phyloP scores from a whole-genome alignment of 1,140 invertebrate species.

The Venturia canescens region DNA sequence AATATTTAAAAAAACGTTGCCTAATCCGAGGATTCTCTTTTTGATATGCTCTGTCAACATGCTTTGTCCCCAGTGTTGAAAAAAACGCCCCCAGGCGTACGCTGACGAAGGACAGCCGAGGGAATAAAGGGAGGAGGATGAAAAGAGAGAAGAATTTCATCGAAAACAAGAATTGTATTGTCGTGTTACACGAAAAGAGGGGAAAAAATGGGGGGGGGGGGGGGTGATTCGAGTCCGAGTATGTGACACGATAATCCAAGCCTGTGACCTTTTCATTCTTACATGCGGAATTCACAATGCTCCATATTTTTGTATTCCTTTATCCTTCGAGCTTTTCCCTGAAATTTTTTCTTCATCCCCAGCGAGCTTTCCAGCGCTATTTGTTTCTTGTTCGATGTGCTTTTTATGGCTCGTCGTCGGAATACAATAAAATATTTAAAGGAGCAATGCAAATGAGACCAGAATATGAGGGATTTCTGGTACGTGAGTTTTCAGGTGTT shows the following conservation, averaged over 20 bases:
- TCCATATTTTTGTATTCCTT: not conserved
- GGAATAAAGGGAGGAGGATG: too few species aligned
- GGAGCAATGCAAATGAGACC: too few species aligned
- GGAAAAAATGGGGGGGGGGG: not conserved
- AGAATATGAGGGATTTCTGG: too few species aligned
- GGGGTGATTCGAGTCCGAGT: slow-evolving; percentile 9
- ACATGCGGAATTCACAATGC: not conserved
- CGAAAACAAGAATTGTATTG: not conserved
- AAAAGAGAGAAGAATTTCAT: not conserved
- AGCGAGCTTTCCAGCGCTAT: too few species aligned
- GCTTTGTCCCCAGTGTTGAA: not conserved
- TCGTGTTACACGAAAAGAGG: slow-evolving; percentile 24
- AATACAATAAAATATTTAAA: too few species aligned
- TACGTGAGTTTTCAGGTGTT: not conserved
- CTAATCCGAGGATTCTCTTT: too few species aligned
- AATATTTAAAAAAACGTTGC: too few species aligned
- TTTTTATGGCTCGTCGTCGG: too few species aligned
- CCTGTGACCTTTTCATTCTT: slow-evolving; percentile 13
- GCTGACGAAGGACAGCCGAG: slow-evolving; percentile 23
- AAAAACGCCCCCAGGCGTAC: slow-evolving; percentile 11
- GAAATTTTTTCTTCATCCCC: not conserved
- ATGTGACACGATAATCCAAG: slow-evolving; percentile 28
- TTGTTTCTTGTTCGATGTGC: too few species aligned
- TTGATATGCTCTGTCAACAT: too few species aligned
- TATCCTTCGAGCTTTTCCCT: not conserved